Base-by-base conservation (phyloP, 1,140 invertebrate species). In the Mylabris phalerata region DNA sequence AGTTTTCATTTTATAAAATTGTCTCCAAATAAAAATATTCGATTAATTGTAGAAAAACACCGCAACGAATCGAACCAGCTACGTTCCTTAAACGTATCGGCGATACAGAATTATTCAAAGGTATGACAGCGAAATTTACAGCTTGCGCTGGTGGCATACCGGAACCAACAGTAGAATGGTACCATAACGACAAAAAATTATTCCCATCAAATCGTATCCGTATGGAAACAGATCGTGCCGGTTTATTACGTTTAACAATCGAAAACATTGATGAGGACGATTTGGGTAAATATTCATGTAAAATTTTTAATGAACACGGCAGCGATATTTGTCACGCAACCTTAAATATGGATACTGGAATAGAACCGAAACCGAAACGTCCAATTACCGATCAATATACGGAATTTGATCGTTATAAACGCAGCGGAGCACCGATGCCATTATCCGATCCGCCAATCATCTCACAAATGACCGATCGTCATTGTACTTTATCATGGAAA, bases 91-190 rank as follows among this genome's bases (percentile, higher is more conserved):
- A 95, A 76, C 87, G 84, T 65, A 89, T 95, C 58, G 91, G 90
- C 0, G 91, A 94, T 72, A 88, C 87, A 27, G 92, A 95, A 74
- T 80, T 93, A 13, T 90, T 89, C 71, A 85, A 87, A 66, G 88
- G 90, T 6, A 92, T 93, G 86, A 86, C 85, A 11, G 92, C 89
- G 13, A 93, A 93, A 73, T 95, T 95, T 71, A 95, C 92, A 10
- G 92, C 92, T 32, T 93, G 92, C 70, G 83, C 88, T 32, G 85
- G 85, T 10, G 93, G 93, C 40, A 83, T 80, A 59, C 93, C 93
- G 0, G 89, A 93, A 48, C 92, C 92, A 0, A 88, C 90, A 47
- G 89, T 85, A 48, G 85, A 89, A 64, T 90, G 91, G 90, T 92
- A 82, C 74, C 86, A 87, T 47, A 88, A 93, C 71, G 89, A 84